A percentile compares a stretch with the other conserved stretches of the same genome.
Evolutionary conservation across 2,113 vertebrate genomes (phyloP).

Genomic region (Procavia capensis): DNA sequence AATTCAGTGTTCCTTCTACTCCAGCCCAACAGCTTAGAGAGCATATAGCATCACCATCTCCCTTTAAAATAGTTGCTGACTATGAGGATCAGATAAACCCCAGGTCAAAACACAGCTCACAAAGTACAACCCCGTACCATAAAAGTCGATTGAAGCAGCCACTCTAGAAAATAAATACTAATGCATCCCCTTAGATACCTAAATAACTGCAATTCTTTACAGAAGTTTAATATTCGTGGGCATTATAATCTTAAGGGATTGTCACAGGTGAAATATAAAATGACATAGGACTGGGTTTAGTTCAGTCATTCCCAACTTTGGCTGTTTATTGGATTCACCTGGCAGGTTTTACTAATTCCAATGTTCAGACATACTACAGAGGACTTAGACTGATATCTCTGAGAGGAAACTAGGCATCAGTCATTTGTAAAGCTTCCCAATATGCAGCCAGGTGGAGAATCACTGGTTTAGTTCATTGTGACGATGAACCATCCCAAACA

Average conservation of each 20-base stretch:
- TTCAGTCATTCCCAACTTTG: background rate
- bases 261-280: conserved; percentile 14
- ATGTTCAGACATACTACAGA: background rate
- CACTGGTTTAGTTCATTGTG: background rate
- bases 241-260: background rate
- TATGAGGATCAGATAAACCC: background rate
- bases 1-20: background rate
- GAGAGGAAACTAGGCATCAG: background rate
- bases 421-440: background rate
- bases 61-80: conserved; percentile 39
- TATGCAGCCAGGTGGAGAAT: background rate
- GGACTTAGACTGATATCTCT: background rate
- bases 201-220: background rate
- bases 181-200: background rate
- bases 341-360: background rate
- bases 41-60: background rate
- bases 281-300: background rate
- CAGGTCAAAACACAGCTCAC: conserved; percentile 25
- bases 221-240: background rate
- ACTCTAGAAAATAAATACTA: background rate
- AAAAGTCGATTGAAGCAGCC: background rate
- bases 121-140: background rate
- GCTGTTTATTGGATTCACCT: background rate
- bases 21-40: background rate
- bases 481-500: background rate